Base-by-base conservation (phyloP, 2,797 vertebrate genomes). In the Chelon labrosus region DNA sequence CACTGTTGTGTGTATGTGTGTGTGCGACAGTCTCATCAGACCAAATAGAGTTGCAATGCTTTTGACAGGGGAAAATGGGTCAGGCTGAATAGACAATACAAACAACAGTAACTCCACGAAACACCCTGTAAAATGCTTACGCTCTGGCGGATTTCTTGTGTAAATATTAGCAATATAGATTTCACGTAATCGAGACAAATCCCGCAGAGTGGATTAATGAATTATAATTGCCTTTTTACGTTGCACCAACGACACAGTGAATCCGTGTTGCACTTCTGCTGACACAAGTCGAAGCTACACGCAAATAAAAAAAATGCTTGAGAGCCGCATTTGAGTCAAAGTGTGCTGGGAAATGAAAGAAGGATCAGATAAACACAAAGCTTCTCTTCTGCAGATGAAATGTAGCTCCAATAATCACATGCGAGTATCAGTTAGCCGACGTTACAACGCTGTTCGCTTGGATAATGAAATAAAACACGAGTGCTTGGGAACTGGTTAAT, bases 11-110 rank as follows among this genome's bases (percentile, higher is more conserved):
- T 37, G 38, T 50, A 19, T 47, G 19, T 47, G 63, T 22, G 22
- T 22, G 22, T 22, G 22, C 22, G n/a, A 41, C 13, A 52, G 47
- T 64, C 51, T 42, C 19, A 66, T 65, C 31, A 59, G 60, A 66
- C 57, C 20, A 41, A 27, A 37, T n/a, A 17, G 13, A 52, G 22
- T 46, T 49, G 19, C 20, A 63, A 62, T 55, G 65, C 27, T 61
- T 71, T 65, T 61, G 55, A 66, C 11, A 16, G 12, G 22, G 20
- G 54, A 53, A 79, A n/a, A 7, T 42, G 50, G 55, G 63, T 56
- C 53, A 70, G 44, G 67, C 55, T 44, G 17, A 59, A 52, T 49
- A 31, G 22, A 68, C 56, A 47, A 44, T 10, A 42, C 39, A 14
- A 39, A 44, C 22, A 27, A 64, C 16, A 52, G 20, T 7, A 17